phyloP scores from a whole-genome alignment of 92 coral and sea anemone genomes.

The Palythoa caribaeorum region DNA sequence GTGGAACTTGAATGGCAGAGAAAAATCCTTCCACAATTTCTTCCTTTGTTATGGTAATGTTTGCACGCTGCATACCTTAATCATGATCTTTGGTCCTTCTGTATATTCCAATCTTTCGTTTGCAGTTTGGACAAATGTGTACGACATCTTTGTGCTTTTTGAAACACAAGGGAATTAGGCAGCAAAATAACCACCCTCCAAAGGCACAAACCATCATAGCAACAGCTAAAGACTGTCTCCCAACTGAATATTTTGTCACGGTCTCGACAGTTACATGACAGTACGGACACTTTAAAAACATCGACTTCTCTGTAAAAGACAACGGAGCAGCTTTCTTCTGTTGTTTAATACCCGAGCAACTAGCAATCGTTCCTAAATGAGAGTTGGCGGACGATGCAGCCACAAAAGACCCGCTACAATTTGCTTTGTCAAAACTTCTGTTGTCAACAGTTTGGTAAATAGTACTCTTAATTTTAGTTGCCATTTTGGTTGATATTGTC shows the following conservation, averaged over 20 bases:
- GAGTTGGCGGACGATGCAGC: neutral
- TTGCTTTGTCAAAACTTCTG: neutral
- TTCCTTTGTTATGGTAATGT: neutral
- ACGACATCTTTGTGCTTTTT: conserved; percentile 7
- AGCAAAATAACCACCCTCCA: conserved; percentile 20
- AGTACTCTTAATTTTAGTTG: neutral
- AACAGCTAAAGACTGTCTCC: neutral
- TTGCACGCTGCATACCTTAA: neutral
- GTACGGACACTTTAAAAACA: conserved; percentile 12
- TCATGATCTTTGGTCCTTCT: neutral
- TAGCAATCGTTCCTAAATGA: neutral
- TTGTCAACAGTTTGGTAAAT: neutral
- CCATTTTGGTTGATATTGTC: neutral
- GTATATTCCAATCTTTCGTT: neutral
- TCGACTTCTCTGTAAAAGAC: neutral
- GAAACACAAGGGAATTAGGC: conserved; percentile 14
- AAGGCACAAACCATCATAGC: conserved; percentile 11
- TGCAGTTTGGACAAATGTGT: conserved; percentile 19
- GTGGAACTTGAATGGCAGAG: neutral
- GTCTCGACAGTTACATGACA: neutral
- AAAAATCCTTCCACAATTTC: neutral
- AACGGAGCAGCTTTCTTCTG: neutral
- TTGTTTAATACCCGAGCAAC: neutral
- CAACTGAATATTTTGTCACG: conserved; percentile 10
- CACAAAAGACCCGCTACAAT: neutral